These are phyloP conservation scores for Montifringilla adamsi DNA, from an alignment of 2,113 vertebrate species.

Conservation along the genomic window DNA sequence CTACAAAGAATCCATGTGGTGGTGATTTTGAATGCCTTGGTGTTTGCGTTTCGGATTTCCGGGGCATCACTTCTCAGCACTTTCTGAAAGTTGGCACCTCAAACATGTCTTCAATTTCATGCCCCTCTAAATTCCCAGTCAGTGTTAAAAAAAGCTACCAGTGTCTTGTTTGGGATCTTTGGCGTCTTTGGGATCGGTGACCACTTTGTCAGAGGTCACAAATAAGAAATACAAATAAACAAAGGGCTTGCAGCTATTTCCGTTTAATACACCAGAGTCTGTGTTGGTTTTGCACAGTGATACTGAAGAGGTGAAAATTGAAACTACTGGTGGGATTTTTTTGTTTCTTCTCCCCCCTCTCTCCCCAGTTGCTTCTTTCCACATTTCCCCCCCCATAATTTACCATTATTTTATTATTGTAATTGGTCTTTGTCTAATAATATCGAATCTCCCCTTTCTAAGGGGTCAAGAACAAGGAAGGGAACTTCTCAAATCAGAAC, in stretches of 20 bases:
- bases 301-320: slow-evolving; percentile 1
- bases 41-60: not conserved
- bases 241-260: slow-evolving; percentile 24
- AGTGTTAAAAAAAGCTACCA: not conserved
- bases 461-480: not conserved
- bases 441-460: not conserved
- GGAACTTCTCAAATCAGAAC: not conserved
- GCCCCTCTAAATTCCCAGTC: not conserved
- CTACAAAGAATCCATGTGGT: not conserved
- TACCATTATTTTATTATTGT: not conserved
- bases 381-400: not conserved
- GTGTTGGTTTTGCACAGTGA: not conserved
- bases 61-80: not conserved
- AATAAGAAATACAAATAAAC: slow-evolving; percentile 20
- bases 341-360: not conserved
- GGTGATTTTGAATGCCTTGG: not conserved
- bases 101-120: not conserved
- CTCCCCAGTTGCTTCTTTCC: not conserved
- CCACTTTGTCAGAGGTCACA: not conserved
- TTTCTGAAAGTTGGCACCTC: not conserved
- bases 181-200: not conserved
- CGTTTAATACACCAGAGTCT: not conserved
- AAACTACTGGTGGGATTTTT: not conserved
- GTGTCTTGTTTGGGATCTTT: not conserved
- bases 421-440: not conserved